phyloP scores from a whole-genome alignment of 2,113 vertebrate species.

The Verasper variegatus region DNA sequence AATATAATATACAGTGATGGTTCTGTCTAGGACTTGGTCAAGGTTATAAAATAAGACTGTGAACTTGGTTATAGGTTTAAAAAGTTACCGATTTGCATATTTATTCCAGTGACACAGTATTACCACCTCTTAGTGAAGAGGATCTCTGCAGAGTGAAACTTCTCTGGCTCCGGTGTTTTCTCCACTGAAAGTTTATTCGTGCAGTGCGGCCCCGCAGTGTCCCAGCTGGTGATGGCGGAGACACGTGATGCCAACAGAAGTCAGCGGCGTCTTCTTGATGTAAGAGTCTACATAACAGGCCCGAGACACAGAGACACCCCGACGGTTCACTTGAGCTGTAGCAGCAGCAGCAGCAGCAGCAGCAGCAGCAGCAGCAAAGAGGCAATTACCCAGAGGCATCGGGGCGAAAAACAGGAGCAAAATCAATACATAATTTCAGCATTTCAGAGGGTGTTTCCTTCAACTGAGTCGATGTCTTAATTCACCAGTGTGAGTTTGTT shows the following conservation, averaged over 20 bases:
- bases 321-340: constrained; percentile 63
- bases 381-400: constrained; percentile 78
- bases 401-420: constrained; percentile 75
- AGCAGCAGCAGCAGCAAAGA: constrained; percentile 68
- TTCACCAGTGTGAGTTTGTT: constrained; percentile 54
- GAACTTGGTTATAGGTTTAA: too few species aligned
- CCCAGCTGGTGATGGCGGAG: constrained; percentile 20
- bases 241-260: constrained; percentile 26
- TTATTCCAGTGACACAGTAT: not conserved
- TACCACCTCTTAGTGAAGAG: too few species aligned
- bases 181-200: not conserved
- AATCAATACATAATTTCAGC: constrained; percentile 82
- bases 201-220: constrained; percentile 11
- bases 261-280: constrained; percentile 31
- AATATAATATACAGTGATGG: too few species aligned
- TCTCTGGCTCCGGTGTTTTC: not conserved
- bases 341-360: constrained; percentile 52
- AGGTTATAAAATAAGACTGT: too few species aligned
- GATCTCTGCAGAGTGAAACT: not conserved
- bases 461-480: constrained; percentile 73
- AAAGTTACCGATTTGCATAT: not conserved
- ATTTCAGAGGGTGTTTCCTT: constrained; percentile 79
- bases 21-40: too few species aligned
- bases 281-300: constrained; percentile 49
- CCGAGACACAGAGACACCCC: constrained; percentile 60